Conservation (phyloP, 2,113 vertebrate species). For the Mionectes macconnelli region DNA sequence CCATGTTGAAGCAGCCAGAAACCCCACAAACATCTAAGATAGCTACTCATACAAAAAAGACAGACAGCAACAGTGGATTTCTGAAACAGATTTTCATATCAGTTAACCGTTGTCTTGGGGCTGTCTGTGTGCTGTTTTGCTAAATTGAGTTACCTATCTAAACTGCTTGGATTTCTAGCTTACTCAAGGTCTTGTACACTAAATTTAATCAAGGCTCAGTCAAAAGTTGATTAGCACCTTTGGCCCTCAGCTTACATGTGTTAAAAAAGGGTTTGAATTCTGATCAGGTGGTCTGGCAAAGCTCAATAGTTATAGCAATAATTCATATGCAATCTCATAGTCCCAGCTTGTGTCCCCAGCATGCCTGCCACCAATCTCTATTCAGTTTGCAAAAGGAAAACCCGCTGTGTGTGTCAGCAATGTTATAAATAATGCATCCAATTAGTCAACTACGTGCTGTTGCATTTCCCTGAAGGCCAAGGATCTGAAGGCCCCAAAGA, state of each 20-base stretch:
- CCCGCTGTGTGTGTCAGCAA: neutral
- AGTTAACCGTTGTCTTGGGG: neutral
- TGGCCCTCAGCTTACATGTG: neutral
- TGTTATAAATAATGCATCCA: constrained; percentile 42
- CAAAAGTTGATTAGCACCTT: neutral
- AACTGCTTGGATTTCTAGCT: neutral
- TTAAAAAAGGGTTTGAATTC: neutral
- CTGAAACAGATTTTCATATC: neutral
- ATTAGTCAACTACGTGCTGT: constrained; percentile 2
- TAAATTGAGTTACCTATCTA: neutral
- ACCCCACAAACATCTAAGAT: neutral
- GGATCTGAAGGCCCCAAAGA: neutral
- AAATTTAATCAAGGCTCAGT: neutral
- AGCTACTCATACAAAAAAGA: neutral
- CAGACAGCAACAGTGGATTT: neutral
- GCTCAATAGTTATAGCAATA: neutral
- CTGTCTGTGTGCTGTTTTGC: neutral
- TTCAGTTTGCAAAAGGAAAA: neutral
- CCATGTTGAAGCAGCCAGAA: neutral
- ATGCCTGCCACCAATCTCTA: neutral
- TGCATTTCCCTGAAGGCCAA: neutral
- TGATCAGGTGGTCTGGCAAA: neutral
- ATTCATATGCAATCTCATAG: neutral
- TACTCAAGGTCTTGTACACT: neutral
- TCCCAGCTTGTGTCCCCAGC: neutral